A percentile compares a stretch with the other conserved stretches of the same genome.
phyloP scores from a whole-genome alignment of 2,888 invertebrate genomes.

The Ectropis crepuscularia region DNA sequence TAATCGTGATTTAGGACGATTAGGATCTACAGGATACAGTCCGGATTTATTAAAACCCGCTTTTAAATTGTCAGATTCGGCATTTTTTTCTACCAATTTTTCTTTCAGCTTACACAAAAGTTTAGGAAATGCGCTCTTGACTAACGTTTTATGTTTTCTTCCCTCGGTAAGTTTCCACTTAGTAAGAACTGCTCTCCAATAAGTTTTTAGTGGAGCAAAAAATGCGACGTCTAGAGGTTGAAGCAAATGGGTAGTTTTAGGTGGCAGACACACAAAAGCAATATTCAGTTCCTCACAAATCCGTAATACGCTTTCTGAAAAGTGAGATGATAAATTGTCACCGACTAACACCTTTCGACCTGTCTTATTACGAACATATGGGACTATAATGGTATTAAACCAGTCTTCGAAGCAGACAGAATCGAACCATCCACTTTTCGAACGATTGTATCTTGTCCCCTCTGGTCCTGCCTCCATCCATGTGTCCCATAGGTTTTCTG shows the following conservation, averaged over 20 bases:
- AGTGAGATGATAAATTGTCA: neutral
- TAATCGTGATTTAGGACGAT: neutral
- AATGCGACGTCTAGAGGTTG: slow-evolving; percentile 3
- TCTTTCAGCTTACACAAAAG: neutral
- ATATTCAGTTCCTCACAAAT: neutral
- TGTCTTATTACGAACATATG: neutral
- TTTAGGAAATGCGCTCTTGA: neutral
- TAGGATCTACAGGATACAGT: neutral
- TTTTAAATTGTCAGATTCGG: neutral
- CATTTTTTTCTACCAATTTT: neutral
- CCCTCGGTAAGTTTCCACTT: neutral
- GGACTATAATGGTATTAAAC: neutral
- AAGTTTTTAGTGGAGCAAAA: neutral
- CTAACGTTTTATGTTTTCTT: slow-evolving; percentile 1
- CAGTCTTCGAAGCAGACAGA: neutral
- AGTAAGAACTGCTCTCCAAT: slow-evolving; percentile 3
- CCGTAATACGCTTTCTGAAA: neutral
- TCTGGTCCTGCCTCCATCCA: no score
- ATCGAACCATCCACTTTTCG: no score
- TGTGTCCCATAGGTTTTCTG: no score
- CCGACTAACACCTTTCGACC: neutral
- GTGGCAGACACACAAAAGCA: slow-evolving; percentile 1
- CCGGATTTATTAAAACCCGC: neutral
- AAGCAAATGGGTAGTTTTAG: neutral
- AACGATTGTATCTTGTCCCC: no score